Evolutionary conservation across 1,140 invertebrate genomes (phyloP), one percentile per base, ranked within the genome.

Genomic region (Drosophila cardini): DNA sequence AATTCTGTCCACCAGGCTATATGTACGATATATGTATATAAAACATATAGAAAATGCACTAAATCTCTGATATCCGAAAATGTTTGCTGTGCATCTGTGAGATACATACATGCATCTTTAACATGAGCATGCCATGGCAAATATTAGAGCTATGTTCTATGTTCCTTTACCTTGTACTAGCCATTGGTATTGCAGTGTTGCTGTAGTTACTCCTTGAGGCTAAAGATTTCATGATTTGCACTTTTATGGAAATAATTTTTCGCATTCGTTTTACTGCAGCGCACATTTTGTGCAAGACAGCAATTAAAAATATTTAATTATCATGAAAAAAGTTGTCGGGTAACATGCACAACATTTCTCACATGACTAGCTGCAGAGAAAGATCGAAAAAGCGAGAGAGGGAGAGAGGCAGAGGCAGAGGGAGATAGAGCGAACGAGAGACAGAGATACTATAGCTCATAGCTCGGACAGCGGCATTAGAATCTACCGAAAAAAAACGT

Each of bases 271-370:
- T 63, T 55, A 46, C 58, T 55, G 57, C 76, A 75, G 76, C 45
- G 45, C 48, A 68, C 73, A 84, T 84, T 85, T 76, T 87, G 84
- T 87, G 84, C 84, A 84, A 84, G 86, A 81, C 84, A 87, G 84
- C 84, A 87, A 87, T 87, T 87, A 87, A 87, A 87, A 87, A 87
- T 87, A 87, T 87, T 87, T 87, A 87, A 87, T 87, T 87, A 87
- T 87, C 84, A 80, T 89, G 80, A 72, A 89, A 84, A 87, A 89
- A 87, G 84, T 90, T 90, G 84, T 89, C 52, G 65, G 80, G 34
- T 52, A 80, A 89, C 77, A 87, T 89, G 83, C 83, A 80, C 80
- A 87, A 89, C 83, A 87, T 87, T 87, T 87, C 79, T 87, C 84
- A 86, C 78, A 89, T 85, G 82, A 60, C 56, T 53, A 56, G 58